phyloP scores from a whole-genome alignment of 2,888 invertebrate genomes.

The Drosophila neoperkinsi region DNA sequence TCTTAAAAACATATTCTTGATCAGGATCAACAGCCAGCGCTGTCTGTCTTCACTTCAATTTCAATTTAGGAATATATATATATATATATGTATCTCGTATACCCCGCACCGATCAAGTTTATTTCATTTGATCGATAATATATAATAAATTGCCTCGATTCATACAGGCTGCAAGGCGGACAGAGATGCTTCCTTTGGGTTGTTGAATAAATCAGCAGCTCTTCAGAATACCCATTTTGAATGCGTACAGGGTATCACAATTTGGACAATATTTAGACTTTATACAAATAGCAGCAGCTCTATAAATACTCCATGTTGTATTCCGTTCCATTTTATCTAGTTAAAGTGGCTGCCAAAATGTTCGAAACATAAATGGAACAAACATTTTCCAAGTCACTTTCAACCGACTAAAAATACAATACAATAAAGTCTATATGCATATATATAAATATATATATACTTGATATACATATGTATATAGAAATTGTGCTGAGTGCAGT shows the following conservation, averaged over 20 bases:
- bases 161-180: background rate
- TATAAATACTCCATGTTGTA: constrained; percentile 51
- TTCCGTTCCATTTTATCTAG: background rate
- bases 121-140: too few species aligned
- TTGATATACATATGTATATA: constrained; percentile 5
- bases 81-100: too few species aligned
- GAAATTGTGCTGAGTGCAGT: constrained; percentile 7
- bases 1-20: too few species aligned
- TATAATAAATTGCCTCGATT: too few species aligned
- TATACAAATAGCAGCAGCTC: constrained; percentile 26
- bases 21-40: too few species aligned
- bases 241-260: constrained; percentile 2
- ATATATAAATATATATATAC: constrained; percentile 15
- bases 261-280: constrained; percentile 38
- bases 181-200: background rate
- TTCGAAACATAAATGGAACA: constrained; percentile 70
- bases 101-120: too few species aligned
- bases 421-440: constrained; percentile 34
- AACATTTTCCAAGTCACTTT: constrained; percentile 39
- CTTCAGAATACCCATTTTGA: background rate
- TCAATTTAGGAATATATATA: too few species aligned
- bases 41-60: too few species aligned
- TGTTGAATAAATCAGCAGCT: background rate
- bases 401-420: constrained; percentile 51
- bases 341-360: constrained; percentile 28